Conservation (phyloP, 2,797 vertebrate species). For the Cossypha polioptera region DNA sequence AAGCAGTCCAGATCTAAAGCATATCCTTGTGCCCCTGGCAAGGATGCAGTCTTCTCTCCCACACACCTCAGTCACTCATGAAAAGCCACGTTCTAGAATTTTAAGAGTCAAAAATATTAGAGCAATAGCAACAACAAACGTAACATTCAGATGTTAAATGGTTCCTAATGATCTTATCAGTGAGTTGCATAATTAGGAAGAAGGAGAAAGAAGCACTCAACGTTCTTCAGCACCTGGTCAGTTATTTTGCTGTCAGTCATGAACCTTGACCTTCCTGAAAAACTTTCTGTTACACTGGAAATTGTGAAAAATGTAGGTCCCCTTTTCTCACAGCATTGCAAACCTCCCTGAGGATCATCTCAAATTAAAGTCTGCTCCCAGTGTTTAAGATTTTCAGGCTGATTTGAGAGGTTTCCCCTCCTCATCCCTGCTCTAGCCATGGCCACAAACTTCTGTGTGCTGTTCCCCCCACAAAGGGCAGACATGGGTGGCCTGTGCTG, state of each 20-base stretch:
- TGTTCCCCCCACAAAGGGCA: rapidly evolving
- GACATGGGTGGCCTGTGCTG: neutral
- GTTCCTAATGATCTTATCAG: neutral
- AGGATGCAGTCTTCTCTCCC: neutral
- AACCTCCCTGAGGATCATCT: neutral
- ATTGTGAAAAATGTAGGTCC: neutral
- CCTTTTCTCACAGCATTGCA: neutral
- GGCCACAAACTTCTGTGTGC: rapidly evolving
- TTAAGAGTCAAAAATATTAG: constrained; percentile 39
- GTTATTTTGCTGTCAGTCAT: neutral
- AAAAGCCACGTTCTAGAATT: constrained; percentile 16
- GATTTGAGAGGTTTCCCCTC: neutral
- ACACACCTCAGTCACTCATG: neutral
- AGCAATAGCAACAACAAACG: constrained; percentile 10
- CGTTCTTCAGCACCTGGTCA: neutral
- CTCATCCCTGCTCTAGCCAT: neutral
- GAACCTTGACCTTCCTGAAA: neutral
- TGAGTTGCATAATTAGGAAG: neutral
- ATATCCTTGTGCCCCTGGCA: neutral
- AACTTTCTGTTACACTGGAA: neutral
- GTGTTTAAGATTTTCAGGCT: neutral
- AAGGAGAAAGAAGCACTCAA: neutral
- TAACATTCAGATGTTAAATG: neutral
- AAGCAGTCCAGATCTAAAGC: neutral
- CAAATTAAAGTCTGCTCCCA: neutral